phyloP scores from a whole-genome alignment of 2,113 vertebrate species.

The Gavialis gangeticus region DNA sequence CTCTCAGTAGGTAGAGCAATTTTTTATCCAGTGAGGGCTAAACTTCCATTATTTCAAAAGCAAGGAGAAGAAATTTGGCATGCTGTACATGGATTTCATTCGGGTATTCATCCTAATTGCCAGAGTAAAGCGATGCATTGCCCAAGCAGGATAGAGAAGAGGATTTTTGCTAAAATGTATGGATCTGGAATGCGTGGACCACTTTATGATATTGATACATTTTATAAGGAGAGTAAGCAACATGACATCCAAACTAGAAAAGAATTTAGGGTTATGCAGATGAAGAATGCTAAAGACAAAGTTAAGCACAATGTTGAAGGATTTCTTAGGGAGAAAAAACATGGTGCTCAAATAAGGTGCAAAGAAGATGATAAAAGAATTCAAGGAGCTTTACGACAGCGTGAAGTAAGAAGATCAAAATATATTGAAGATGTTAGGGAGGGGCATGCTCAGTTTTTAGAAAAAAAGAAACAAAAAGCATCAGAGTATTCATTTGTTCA shows the following conservation, averaged over 20 bases:
- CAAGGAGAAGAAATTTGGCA: constrained; percentile 5
- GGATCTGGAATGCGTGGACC: constrained; percentile 43
- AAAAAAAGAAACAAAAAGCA: constrained; percentile 52
- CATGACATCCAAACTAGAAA: background rate
- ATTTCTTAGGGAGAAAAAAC: constrained; percentile 4
- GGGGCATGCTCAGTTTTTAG: constrained; percentile 47
- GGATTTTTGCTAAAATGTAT: background rate
- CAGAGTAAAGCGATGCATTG: background rate
- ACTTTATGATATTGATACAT: constrained; percentile 66
- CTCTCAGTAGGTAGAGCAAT: constrained; percentile 44
- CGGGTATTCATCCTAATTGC: background rate
- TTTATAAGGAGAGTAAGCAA: constrained; percentile 33
- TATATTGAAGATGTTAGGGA: constrained; percentile 54
- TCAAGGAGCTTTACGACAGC: constrained; percentile 2
- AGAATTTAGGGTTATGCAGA: background rate
- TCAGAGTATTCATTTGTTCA: constrained; percentile 54
- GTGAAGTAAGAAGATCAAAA: background rate
- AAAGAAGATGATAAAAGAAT: constrained; percentile 20
- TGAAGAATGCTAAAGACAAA: background rate
- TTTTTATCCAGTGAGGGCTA: constrained; percentile 14
- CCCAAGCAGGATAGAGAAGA: background rate
- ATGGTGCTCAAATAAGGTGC: background rate
- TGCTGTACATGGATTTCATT: constrained; percentile 14
- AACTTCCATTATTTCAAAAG: constrained; percentile 8
- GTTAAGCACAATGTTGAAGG: background rate